phyloP scores from a whole-genome alignment of 2,113 vertebrate species.

The Tragelaphus scriptus region DNA sequence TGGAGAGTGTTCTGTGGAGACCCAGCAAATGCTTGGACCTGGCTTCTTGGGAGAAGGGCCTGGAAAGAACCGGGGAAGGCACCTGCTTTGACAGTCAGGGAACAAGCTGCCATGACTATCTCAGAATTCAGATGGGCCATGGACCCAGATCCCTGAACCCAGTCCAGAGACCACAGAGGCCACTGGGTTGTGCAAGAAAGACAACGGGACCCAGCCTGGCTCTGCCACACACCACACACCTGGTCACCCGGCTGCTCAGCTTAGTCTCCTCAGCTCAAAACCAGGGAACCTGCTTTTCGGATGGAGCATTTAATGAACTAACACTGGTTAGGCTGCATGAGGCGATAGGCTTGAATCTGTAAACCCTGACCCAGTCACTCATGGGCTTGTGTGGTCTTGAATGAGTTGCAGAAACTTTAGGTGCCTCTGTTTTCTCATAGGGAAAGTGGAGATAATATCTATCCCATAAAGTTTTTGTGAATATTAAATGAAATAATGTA shows the following conservation, averaged over 20 bases:
- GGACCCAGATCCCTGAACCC: not conserved
- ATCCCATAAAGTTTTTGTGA: not conserved
- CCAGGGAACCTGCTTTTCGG: not conserved
- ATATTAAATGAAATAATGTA: not conserved
- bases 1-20: not conserved
- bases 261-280: not conserved
- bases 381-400: not conserved
- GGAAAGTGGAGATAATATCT: not conserved
- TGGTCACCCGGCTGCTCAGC: not conserved
- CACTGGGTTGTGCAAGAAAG: not conserved
- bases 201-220: not conserved
- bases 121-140: not conserved
- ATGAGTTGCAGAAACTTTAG: not conserved
- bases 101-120: accelerated
- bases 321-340: too few species aligned
- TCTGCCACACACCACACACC: not conserved
- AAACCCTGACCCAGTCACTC: not conserved
- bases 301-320: not conserved
- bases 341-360: not conserved
- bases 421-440: not conserved
- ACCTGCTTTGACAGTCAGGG: not conserved
- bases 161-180: not conserved
- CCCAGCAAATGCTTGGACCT: not conserved
- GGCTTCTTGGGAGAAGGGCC: not conserved
- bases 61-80: not conserved